phyloP scores from a whole-genome alignment of 2,797 vertebrate species.

The Myoxocephalus aenaeus region DNA sequence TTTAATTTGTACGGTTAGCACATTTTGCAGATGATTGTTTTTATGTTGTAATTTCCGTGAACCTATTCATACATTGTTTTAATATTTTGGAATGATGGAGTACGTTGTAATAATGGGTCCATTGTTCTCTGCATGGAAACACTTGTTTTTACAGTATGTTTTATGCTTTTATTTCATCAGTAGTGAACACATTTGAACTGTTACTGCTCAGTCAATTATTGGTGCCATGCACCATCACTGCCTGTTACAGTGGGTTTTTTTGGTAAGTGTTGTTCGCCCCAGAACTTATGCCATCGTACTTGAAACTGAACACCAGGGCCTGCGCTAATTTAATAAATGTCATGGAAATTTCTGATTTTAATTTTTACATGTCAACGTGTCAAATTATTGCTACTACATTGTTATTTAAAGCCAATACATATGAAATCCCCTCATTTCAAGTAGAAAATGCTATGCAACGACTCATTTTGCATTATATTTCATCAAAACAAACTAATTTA shows the following conservation, averaged over 20 bases:
- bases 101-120: slow-evolving; percentile 33
- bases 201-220: slow-evolving; percentile 56
- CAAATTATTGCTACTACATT: background rate
- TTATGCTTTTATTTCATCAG: slow-evolving; percentile 44
- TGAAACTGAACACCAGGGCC: slow-evolving; percentile 42
- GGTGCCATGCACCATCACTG: slow-evolving; percentile 75
- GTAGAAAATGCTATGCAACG: background rate
- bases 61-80: slow-evolving; percentile 34
- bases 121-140: slow-evolving; percentile 51
- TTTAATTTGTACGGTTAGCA: slow-evolving; percentile 47
- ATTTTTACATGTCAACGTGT: background rate
- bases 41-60: slow-evolving; percentile 34
- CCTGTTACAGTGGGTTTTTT: slow-evolving; percentile 51
- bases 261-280: slow-evolving; percentile 12
- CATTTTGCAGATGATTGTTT: slow-evolving; percentile 47
- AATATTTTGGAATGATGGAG: slow-evolving; percentile 43
- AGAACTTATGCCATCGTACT: slow-evolving; percentile 17
- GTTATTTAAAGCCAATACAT: background rate
- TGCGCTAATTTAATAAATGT: slow-evolving; percentile 52
- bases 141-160: slow-evolving; percentile 57
- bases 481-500: slow-evolving; percentile 12
- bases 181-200: slow-evolving; percentile 36
- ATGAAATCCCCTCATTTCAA: background rate
- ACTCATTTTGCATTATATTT: background rate
- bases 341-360: slow-evolving; percentile 15